Base-by-base conservation (phyloP, 2,888 invertebrate genomes). In the Ecliptopera silaceata region DNA sequence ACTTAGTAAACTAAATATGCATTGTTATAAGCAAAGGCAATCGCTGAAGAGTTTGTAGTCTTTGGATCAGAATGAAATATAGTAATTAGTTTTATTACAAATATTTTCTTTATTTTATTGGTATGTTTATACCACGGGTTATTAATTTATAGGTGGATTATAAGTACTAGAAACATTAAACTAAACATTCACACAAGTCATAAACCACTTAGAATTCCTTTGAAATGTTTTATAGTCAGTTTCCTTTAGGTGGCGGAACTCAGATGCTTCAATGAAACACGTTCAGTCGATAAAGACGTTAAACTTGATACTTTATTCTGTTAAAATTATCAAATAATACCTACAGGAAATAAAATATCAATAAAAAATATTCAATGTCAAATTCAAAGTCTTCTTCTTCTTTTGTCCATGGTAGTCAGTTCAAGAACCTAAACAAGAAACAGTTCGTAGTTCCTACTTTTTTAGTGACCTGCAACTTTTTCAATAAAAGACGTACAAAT, bases 151-250 rank as follows among this genome's bases (percentile, higher is more conserved):
- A 41, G 48, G 43, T 48, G 15, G 15, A 52, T 48, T 10, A 52
- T 17, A 22, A 26, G 41, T 42, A 51, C 43, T 38, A 41, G 41
- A n/a, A 48, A 57, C 61, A 50, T 63, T 61, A 59, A 58, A 65
- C 31, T 31, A 52, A 61, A 61, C 51, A 59, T 56, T 57, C 46
- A 57, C 57, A 53, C 52, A 51, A 57, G 53, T 52, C 63, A 56
- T 65, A 65, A 65, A 65, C 55, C 65, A 58, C 51, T 63, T 58
- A 59, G 59, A 46, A 50, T 56, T 58, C 55, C 65, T 65, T 65
- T 65, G 65, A 65, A 57, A 49, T 55, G 53, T 63, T 65, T 65
- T 63, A 65, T 65, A 46, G 61, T 43, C 52, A 41, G 44, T 38
- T 57, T 50, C 59, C 54, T 55, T 50, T 39, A 49, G 45, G 50